Conservation (phyloP, 2,113 vertebrate species). For the Cololabis saira region DNA sequence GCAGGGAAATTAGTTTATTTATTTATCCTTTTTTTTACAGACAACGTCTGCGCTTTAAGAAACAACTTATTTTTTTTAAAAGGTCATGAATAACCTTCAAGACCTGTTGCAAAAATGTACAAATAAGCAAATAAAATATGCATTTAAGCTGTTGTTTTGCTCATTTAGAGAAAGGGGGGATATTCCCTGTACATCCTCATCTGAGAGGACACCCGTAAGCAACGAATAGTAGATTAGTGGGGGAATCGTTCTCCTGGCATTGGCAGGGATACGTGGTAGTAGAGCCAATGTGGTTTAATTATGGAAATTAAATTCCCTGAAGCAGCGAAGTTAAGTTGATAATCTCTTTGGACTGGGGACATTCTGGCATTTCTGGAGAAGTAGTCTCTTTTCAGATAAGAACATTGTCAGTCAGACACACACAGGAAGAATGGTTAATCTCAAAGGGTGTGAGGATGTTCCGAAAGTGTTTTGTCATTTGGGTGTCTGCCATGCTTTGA, state of each 20-base stretch:
- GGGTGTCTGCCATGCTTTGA: slow-evolving; percentile 64
- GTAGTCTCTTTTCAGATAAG: slow-evolving; percentile 71
- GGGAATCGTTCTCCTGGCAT: slow-evolving; percentile 72
- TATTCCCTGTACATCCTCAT: slow-evolving; percentile 33
- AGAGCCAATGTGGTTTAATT: slow-evolving; percentile 76
- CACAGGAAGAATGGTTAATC: slow-evolving; percentile 61
- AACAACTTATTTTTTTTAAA: slow-evolving; percentile 13
- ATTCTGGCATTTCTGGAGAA: slow-evolving; percentile 70
- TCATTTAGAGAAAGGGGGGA: slow-evolving; percentile 11
- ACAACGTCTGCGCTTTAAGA: slow-evolving; percentile 18
- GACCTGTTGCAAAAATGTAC: slow-evolving; percentile 28
- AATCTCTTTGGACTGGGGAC: slow-evolving; percentile 78
- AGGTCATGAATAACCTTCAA: slow-evolving; percentile 46
- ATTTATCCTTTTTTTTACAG: slow-evolving; percentile 24
- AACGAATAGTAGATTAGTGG: slow-evolving; percentile 71
- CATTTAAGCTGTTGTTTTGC: slow-evolving; percentile 6
- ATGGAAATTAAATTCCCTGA: slow-evolving; percentile 80
- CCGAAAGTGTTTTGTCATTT: slow-evolving; percentile 66
- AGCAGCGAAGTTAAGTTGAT: slow-evolving; percentile 80
- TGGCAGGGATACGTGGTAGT: slow-evolving; percentile 54
- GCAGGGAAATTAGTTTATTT: slow-evolving; percentile 8
- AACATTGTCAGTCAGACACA: slow-evolving; percentile 66
- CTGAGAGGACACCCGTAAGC: slow-evolving; percentile 56
- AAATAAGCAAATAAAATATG: slow-evolving; percentile 23
- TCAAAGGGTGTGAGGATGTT: slow-evolving; percentile 57